phyloP scores from a whole-genome alignment of 2,113 vertebrate genomes.

The Anoplopoma fimbria region DNA sequence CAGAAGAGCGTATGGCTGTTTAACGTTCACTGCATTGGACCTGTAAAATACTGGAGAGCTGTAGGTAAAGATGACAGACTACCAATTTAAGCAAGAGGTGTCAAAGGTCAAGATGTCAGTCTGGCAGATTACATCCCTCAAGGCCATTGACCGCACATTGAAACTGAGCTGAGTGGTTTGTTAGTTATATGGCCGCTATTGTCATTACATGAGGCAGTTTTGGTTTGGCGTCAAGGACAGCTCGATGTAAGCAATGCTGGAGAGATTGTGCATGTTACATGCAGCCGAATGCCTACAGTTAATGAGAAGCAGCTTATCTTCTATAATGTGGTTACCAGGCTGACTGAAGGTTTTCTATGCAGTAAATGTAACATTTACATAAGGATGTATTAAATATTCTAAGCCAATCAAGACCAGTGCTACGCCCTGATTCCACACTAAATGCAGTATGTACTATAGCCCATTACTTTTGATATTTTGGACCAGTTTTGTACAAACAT shows the following conservation, averaged over 20 bases:
- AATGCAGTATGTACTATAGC: background rate
- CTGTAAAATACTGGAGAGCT: background rate
- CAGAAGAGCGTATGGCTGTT: slow-evolving; percentile 9
- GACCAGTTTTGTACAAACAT: background rate
- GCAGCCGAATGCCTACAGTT: background rate
- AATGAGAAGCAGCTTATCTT: background rate
- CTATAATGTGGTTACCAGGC: background rate
- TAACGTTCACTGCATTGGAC: background rate
- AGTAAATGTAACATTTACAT: background rate
- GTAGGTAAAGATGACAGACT: slow-evolving; percentile 25
- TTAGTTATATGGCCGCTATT: slow-evolving; percentile 46
- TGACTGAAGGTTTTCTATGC: background rate
- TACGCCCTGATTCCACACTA: background rate
- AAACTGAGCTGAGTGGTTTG: slow-evolving; percentile 47
- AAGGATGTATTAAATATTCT: background rate
- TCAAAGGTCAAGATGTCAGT: slow-evolving; percentile 41
- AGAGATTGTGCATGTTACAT: slow-evolving; percentile 12
- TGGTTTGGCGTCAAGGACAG: slow-evolving; percentile 51
- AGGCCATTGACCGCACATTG: slow-evolving; percentile 48
- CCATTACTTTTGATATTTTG: no score
- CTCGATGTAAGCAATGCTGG: slow-evolving; percentile 22
- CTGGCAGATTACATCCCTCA: slow-evolving; percentile 54
- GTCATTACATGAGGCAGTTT: slow-evolving; percentile 57
- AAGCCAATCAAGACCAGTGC: background rate
- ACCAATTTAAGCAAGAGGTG: slow-evolving; percentile 49